These are phyloP conservation scores for Crypturellus tataupa DNA, from an alignment of 2,797 vertebrate species.

Conservation along the genomic window DNA sequence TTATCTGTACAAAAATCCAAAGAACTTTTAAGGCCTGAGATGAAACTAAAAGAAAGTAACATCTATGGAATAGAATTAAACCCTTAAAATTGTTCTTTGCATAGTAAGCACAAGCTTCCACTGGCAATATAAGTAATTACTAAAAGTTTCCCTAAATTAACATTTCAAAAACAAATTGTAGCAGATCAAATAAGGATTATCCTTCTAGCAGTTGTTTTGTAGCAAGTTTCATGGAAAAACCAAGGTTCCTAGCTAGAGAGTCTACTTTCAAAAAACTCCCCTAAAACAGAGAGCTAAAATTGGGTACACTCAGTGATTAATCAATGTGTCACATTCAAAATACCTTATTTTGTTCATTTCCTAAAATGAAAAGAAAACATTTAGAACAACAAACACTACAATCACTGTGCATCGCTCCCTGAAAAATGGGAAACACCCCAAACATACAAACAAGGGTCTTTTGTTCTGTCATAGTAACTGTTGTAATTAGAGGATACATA, in stretches of 20 bases:
- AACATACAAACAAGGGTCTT: neutral
- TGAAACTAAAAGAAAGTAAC: neutral
- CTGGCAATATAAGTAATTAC: neutral
- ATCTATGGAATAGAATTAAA: neutral
- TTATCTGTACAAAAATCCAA: neutral
- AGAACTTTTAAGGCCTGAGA: neutral
- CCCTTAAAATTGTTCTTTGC: neutral
- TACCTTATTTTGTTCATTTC: neutral
- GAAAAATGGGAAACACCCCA: neutral
- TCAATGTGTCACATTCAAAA: neutral
- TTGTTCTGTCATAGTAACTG: neutral
- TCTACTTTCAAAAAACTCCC: neutral
- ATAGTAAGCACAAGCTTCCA: neutral
- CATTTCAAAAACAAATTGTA: conserved; percentile 28
- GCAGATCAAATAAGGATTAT: conserved; percentile 6
- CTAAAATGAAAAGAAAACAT: neutral
- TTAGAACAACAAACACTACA: neutral
- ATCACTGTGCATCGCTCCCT: neutral
- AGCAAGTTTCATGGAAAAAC: neutral
- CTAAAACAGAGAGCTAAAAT: neutral
- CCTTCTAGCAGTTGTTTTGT: neutral
- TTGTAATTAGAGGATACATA: neutral
- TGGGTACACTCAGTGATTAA: neutral
- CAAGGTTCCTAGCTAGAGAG: neutral
- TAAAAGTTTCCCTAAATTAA: neutral